phyloP scores from a whole-genome alignment of 2,797 vertebrate species.

The Sebastes hubbsi region DNA sequence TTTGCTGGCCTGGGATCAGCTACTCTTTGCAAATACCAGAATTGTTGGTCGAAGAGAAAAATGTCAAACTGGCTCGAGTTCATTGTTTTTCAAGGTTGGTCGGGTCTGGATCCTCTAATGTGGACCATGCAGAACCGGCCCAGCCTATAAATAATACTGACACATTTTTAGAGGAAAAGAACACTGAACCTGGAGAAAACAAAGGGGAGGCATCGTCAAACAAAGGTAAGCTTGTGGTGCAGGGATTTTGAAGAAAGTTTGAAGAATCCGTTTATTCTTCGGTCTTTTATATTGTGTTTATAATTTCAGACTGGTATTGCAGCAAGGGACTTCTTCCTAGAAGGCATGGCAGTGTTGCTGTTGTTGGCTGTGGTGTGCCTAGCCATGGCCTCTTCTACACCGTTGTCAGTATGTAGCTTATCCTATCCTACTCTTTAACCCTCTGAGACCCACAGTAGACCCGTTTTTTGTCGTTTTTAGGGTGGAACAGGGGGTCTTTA shows the following conservation, averaged over 20 bases:
- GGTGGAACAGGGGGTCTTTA: too few species aligned
- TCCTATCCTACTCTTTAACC: neutral
- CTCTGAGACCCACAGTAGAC: too few species aligned
- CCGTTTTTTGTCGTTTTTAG: too few species aligned
- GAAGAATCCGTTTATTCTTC: neutral
- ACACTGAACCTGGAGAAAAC: conserved; percentile 47
- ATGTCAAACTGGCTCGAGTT: conserved; percentile 25
- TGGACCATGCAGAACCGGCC: conserved; percentile 80
- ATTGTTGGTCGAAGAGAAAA: neutral
- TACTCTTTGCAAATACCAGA: neutral
- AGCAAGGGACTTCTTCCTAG: neutral
- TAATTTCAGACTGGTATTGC: conserved; percentile 39
- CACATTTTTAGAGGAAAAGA: conserved; percentile 41
- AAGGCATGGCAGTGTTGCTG: conserved; percentile 62
- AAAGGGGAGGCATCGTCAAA: conserved; percentile 4
- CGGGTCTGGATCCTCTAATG: conserved; percentile 63
- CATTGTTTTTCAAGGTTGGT: conserved; percentile 32
- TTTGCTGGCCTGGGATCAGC: conserved; percentile 45
- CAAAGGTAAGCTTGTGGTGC: conserved; percentile 54
- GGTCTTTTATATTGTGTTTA: neutral
- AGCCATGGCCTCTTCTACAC: conserved; percentile 59
- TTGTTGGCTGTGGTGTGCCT: conserved; percentile 74
- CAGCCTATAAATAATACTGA: conserved; percentile 78
- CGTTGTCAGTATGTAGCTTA: conserved; percentile 76
- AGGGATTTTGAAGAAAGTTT: neutral